phyloP scores from a whole-genome alignment of 1,140 invertebrate genomes.

The Cotesia chilonis region DNA sequence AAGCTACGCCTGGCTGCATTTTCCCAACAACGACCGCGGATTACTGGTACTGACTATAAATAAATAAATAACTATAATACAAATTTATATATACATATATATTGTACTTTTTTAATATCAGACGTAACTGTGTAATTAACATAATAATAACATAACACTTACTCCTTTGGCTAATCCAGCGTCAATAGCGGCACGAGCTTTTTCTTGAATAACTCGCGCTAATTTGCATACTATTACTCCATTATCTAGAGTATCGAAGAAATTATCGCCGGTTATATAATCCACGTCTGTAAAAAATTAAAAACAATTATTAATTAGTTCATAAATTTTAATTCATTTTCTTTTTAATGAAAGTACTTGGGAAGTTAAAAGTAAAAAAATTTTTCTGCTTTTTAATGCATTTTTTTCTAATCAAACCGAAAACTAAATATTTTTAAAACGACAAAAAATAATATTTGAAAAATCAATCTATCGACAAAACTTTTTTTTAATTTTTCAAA shows the following conservation, averaged over 20 bases:
- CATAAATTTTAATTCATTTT: background rate
- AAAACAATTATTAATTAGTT: conserved; percentile 8
- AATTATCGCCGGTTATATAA: conserved; percentile 78
- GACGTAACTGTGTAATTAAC: background rate
- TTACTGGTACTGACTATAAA: conserved; percentile 71
- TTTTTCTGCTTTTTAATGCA: too few species aligned
- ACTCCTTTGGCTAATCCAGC: conserved; percentile 72
- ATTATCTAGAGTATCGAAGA: conserved; percentile 81
- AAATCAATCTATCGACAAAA: too few species aligned
- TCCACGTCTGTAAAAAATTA: conserved; percentile 72
- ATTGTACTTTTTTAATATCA: too few species aligned
- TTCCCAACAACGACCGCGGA: conserved; percentile 80
- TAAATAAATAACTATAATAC: conserved; percentile 26
- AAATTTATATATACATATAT: background rate
- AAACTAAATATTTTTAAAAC: too few species aligned
- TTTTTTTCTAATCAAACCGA: too few species aligned
- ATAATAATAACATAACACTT: conserved; percentile 48
- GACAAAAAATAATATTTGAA: too few species aligned
- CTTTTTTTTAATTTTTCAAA: too few species aligned
- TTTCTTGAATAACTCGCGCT: conserved; percentile 78
- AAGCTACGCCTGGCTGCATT: conserved; percentile 83
- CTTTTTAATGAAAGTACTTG: background rate
- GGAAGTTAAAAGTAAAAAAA: too few species aligned
- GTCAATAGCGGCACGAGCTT: conserved; percentile 72
- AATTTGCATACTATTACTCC: conserved; percentile 82